A percentile compares a stretch with the other conserved stretches of the same genome.
These are phyloP conservation scores for Indicator indicator DNA, from an alignment of 2,113 vertebrate genomes.

Conservation along the genomic window DNA sequence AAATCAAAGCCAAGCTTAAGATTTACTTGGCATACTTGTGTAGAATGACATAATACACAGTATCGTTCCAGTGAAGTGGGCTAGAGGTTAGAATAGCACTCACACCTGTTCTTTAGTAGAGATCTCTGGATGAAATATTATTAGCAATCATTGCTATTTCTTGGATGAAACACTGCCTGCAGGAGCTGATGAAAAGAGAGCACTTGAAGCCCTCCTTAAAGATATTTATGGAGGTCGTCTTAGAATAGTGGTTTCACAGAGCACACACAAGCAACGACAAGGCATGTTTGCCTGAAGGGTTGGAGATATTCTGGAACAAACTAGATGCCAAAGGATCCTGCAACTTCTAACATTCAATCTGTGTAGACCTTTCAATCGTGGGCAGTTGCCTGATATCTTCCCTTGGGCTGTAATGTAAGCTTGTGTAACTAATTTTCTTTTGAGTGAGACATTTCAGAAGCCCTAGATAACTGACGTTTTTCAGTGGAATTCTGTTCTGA, in stretches of 20 bases:
- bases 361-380: not conserved
- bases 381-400: not conserved
- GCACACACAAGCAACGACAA: not conserved
- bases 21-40: accelerated
- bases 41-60: not conserved
- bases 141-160: not conserved
- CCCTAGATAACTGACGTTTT: not conserved
- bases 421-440: not conserved
- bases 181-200: not conserved
- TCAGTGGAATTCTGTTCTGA: not conserved
- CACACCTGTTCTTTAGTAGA: not conserved
- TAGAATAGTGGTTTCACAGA: not conserved
- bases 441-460: not conserved
- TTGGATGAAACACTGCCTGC: not conserved
- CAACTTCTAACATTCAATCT: not conserved
- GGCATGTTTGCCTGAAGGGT: not conserved
- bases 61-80: not conserved
- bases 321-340: not conserved
- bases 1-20: not conserved
- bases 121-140: not conserved
- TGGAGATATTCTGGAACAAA: not conserved
- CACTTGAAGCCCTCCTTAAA: not conserved
- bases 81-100: not conserved
- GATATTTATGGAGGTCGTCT: not conserved
- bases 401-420: not conserved